Conservation (phyloP, 37 sponge, comb jelly and placozoan genomes). For the Oopsacas minuta region DNA sequence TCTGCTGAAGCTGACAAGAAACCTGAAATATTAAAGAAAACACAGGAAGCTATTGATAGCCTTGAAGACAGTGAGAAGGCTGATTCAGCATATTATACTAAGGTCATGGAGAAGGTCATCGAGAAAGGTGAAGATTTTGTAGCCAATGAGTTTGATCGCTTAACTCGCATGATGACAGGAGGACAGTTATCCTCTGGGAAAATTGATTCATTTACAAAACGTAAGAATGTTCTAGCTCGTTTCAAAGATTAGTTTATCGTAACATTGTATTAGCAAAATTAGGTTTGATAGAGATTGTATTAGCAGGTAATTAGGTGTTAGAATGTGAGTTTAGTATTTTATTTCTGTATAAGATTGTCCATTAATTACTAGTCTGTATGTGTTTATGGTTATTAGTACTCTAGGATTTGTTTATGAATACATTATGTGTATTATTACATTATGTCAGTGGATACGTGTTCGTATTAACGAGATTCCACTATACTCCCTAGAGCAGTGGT, state of each 20-base stretch:
- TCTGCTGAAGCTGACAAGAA: neutral
- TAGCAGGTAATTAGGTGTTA: too few species aligned
- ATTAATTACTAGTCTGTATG: too few species aligned
- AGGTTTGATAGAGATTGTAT: too few species aligned
- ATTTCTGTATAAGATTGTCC: too few species aligned
- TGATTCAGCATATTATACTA: conserved; percentile 61
- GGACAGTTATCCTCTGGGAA: conserved; percentile 71
- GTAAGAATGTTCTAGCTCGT: conserved; percentile 62
- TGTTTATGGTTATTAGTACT: too few species aligned
- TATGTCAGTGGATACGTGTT: too few species aligned
- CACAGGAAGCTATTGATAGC: neutral
- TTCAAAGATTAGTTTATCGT: conserved; percentile 65
- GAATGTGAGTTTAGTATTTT: too few species aligned
- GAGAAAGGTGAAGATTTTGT: conserved; percentile 65
- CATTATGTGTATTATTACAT: too few species aligned
- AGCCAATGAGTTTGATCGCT: conserved; percentile 50
- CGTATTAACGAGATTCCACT: too few species aligned
- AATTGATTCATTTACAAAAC: conserved; percentile 66
- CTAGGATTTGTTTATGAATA: too few species aligned
- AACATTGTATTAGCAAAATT: too few species aligned
- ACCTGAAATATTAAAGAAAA: neutral
- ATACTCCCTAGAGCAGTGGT: too few species aligned
- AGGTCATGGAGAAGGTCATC: conserved; percentile 84
- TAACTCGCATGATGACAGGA: conserved; percentile 56
- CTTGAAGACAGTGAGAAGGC: neutral